phyloP scores from a whole-genome alignment of 2,888 invertebrate genomes.

The Andricus curvator region DNA sequence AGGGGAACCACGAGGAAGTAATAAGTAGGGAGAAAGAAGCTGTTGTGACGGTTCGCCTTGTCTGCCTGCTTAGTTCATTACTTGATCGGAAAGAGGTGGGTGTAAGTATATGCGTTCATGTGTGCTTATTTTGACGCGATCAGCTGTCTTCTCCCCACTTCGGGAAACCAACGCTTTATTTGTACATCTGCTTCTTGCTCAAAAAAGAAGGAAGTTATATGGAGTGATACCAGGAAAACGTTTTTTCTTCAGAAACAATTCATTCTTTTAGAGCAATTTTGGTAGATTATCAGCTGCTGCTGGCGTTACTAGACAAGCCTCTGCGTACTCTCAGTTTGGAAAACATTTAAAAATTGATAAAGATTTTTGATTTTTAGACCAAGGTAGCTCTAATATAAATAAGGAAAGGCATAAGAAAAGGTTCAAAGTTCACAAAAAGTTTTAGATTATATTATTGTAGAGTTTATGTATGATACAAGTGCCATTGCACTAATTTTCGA shows the following conservation, averaged over 20 bases:
- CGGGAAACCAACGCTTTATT: background rate
- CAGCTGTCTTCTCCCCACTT: slow-evolving; percentile 9
- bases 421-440: background rate
- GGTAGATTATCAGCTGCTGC: too few species aligned
- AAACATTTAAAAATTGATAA: background rate
- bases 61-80: slow-evolving; percentile 15
- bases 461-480: too few species aligned
- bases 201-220: background rate
- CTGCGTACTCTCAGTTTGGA: background rate
- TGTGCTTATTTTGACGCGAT: slow-evolving; percentile 11
- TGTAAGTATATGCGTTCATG: background rate
- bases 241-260: background rate
- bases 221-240: background rate
- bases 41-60: slow-evolving; percentile 4
- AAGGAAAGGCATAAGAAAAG: too few species aligned
- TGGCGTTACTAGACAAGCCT: too few species aligned
- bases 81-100: slow-evolving; percentile 23
- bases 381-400: too few species aligned
- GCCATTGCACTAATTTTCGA: too few species aligned
- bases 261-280: background rate
- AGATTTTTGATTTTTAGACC: too few species aligned
- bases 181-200: background rate
- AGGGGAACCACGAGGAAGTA: slow-evolving; percentile 7
- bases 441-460: too few species aligned
- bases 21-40: slow-evolving; percentile 10